phyloP scores from a whole-genome alignment of 2,888 invertebrate genomes.

The Acleris cristana region DNA sequence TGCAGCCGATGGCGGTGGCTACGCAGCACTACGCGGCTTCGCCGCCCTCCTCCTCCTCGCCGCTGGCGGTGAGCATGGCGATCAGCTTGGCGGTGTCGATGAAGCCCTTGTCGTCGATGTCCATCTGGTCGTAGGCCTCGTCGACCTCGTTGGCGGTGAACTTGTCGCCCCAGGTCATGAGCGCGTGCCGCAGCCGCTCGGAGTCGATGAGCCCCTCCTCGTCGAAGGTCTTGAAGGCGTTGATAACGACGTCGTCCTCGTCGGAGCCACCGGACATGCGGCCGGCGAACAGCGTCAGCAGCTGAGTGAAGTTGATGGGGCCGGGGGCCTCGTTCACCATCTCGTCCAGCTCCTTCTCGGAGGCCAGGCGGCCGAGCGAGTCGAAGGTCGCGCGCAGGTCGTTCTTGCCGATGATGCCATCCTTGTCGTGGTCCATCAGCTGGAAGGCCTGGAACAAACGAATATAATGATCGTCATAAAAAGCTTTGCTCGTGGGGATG shows the following conservation, averaged over 20 bases:
- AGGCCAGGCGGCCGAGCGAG: conserved; percentile 94
- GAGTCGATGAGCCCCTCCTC: conserved; percentile 94
- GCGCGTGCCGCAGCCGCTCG: conserved; percentile 94
- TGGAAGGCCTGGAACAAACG: conserved; percentile 89
- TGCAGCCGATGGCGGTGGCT: conserved; percentile 46
- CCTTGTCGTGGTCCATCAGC: conserved; percentile 98
- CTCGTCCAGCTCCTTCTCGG: conserved; percentile 95
- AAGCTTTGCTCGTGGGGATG: no score
- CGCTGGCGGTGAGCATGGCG: conserved; percentile 94
- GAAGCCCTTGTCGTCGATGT: conserved; percentile 94
- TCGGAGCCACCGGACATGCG: conserved; percentile 96
- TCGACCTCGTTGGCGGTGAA: conserved; percentile 94
- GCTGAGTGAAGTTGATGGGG: conserved; percentile 97
- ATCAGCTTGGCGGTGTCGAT: conserved; percentile 95
- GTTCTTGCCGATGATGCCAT: conserved; percentile 94
- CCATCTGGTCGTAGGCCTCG: conserved; percentile 96
- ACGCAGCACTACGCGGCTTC: conserved; percentile 71
- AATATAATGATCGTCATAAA: not conserved
- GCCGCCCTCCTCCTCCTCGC: conserved; percentile 90
- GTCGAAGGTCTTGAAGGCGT: conserved; percentile 96
- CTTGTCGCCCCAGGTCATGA: conserved; percentile 97
- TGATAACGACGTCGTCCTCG: conserved; percentile 95
- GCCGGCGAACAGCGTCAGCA: conserved; percentile 95
- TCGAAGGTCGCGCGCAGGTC: conserved; percentile 96
- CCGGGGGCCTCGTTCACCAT: conserved; percentile 95